Evolutionary conservation across 2,797 vertebrate species (phyloP).

Genomic region (Ambastaia sidthimunki): DNA sequence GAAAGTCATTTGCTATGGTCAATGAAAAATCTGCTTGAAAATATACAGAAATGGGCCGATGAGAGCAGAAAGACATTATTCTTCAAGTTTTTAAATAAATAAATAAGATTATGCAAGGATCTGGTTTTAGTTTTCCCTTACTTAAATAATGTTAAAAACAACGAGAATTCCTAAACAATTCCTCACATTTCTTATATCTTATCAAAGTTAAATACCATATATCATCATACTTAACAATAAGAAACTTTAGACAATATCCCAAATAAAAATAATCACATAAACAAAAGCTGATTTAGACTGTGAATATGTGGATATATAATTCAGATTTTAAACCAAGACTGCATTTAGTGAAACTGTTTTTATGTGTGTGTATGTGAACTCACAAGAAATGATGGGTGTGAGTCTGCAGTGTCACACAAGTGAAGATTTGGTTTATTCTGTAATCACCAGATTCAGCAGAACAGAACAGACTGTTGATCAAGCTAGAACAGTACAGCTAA

Average conservation of each 20-base stretch:
- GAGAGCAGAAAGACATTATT: conserved; percentile 24
- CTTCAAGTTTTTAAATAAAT: not conserved
- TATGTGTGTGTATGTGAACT: conserved; percentile 42
- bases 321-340: not conserved
- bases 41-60: conserved; percentile 23
- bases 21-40: conserved; percentile 43
- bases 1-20: conserved; percentile 45
- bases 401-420: not conserved
- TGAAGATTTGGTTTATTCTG: not conserved
- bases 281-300: conserved; percentile 50
- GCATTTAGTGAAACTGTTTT: conserved; percentile 7
- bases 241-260: no score
- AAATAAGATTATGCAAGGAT: conserved; percentile 23
- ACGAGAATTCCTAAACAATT: conserved; percentile 48
- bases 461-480: conserved; percentile 2
- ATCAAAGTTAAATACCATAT: conserved; percentile 66
- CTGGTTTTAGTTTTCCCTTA: conserved; percentile 19
- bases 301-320: conserved; percentile 51
- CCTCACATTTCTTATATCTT: conserved; percentile 62
- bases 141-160: conserved; percentile 44
- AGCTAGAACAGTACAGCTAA: not conserved
- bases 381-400: not conserved
- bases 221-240: not conserved
- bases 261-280: conserved; percentile 67
- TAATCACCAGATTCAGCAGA: not conserved